Base-by-base conservation (phyloP, 2,888 invertebrate genomes). In the Eristalinus sepulchralis region DNA sequence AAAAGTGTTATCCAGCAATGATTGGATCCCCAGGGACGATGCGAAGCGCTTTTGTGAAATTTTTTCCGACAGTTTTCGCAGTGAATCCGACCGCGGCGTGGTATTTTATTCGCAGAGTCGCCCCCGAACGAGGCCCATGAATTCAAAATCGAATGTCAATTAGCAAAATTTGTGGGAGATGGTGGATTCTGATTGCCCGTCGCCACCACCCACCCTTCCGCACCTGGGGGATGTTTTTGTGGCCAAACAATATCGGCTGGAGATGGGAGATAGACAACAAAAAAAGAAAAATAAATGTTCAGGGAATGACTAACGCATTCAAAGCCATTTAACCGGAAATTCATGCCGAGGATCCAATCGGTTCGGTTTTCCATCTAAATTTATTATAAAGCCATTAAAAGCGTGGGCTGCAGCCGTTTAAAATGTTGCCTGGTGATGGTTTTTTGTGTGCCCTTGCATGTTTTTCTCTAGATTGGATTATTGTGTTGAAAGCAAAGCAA, bases 151-250 rank as follows among this genome's bases (percentile, higher is more conserved):
- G 80, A 76, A 76, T 75, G 76, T 84, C 84, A 84, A 81, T 84
- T 84, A 80, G 84, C 60, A 24, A 71, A 84, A 84, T 80, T 76
- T 84, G 75, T 80, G 80, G 66, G 70, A 60, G 70, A 75, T 70
- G 39, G 63, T 36, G 68, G 78, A 33, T 55, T 62, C 36, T 39
- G 20, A 71, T 67, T 67, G 34, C 24, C 47, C 6, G 10, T 34
- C 27, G 31, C 33, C 17, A 13, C n/a, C 39, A 22, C 22, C 27
- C 27, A 13, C 39, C 24, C 36, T n/a, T 5, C 68, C 68, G n/a
- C 67, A 77, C 67, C 67, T 81, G 72, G 36, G 72, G 62, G 60
- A 66, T 77, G 36, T 55, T 77, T 71, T 77, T 66, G 22, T 22
- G 36, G 60, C 22, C 31, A 68, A 83, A 62, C 67, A 68, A 73